A percentile compares a stretch with the other conserved stretches of the same genome.
Evolutionary conservation across 2,113 vertebrate species (phyloP).

Genomic region (Eclectus roratus): DNA sequence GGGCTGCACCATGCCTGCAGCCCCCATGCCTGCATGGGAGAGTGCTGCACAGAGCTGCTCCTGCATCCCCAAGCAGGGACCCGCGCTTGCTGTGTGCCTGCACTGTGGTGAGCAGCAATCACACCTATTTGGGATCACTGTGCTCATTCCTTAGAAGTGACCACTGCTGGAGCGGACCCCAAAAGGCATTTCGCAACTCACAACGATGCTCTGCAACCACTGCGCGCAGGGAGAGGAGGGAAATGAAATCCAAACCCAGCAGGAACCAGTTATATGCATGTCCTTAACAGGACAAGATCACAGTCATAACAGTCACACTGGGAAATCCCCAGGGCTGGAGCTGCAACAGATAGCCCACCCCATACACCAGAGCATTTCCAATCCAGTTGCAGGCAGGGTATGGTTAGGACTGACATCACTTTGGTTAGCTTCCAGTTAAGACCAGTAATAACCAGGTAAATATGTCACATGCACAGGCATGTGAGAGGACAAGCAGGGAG

Average conservation of each 20-base stretch:
- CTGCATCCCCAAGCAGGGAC: not conserved
- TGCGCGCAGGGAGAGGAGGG: not conserved
- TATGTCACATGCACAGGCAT: not conserved
- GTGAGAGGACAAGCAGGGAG: not conserved
- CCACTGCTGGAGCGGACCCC: not conserved
- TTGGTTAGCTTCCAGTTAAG: not conserved
- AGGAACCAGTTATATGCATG: not conserved
- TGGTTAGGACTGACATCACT: accelerated
- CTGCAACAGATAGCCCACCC: not conserved
- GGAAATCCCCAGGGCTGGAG: not conserved
- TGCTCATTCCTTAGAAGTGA: not conserved
- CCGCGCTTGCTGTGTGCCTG: not conserved
- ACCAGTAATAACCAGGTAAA: not conserved
- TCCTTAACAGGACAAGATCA: not conserved
- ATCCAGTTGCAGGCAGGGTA: not conserved
- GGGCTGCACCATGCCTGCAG: not conserved
- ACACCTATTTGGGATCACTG: not conserved
- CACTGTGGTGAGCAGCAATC: not conserved
- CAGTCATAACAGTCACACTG: accelerated
- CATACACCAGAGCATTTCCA: not conserved
- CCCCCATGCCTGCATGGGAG: not conserved
- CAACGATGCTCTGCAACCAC: accelerated
- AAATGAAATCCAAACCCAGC: not conserved
- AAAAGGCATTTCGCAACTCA: not conserved
- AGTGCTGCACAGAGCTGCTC: not conserved